Evolutionary conservation across 2,888 invertebrate species (phyloP), one percentile per base, ranked within the genome.

Genomic region (Diaphora mendica): DNA sequence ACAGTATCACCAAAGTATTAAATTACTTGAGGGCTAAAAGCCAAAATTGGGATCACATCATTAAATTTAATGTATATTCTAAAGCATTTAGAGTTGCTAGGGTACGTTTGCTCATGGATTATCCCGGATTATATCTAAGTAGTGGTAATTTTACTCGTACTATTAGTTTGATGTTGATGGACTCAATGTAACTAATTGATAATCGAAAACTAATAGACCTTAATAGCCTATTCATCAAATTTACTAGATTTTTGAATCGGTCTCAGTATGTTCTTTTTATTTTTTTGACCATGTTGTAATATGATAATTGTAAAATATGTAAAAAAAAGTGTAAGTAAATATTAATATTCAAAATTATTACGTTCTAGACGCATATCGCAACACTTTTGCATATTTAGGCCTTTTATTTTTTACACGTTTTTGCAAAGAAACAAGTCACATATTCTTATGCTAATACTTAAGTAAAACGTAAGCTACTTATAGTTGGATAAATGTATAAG

Each of bases 21-120:
- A 89, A 88, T 89, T 87, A 89, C 79, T 79, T 79, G 83, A 82
- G 84, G 84, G 77, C 85, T 86, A 86, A 89, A 88, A 89, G 91
- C 91, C 88, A 86, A 91, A 92, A 91, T 91, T 90, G 90, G 88
- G 90, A 90, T 91, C 90, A 90, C 88, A 88, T 91, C 90, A 91
- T 94, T 92, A 92, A 92, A 92, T 91, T 92, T 92, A 92, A 93
- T 92, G 91, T 91, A 90, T 91, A 91, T 92, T 91, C 91, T 90
- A 91, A 92, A 92, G 89, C 90, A 88, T 92, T 92, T 89, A 88
- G 88, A 88, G 84, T 82, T 86, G 85, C 85, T 87, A 82, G 85
- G 83, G 84, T 83, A 84, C 88, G 90, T 89, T 91, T 89, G 89
- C 88, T 85, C 82, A 76, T 83, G 88, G 91, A 90, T 93, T 93